Base-by-base conservation (phyloP, 2,797 vertebrate genomes). In the Acridotheres tristis region DNA sequence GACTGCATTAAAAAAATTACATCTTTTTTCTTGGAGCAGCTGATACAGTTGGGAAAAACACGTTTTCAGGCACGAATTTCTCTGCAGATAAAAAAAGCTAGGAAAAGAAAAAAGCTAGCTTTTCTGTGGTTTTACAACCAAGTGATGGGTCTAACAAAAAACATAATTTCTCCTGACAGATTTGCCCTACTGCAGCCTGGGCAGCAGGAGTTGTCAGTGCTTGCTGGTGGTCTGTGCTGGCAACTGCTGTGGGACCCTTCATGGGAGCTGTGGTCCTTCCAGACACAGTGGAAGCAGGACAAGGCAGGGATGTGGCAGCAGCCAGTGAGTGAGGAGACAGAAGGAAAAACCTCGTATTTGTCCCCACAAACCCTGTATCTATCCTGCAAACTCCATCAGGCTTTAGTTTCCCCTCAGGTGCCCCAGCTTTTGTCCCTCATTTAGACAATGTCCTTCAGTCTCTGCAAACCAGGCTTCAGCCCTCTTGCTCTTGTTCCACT, bases 231-330 rank as follows among this genome's bases (percentile, higher is more conserved):
- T 40, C 26, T 30, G 8, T 67, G 57, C 30, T 11, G 1, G 32
- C 1, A 6, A 1, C 43, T 79, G 18, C 67, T 58, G 11, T 14
- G 32, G n/a, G 27, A 29, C 2, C 4, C 11, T 36, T n/a, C 12
- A 0, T 25, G 59, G 15, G 7, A 10, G 17, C 25, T n/a, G 34
- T 2, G 2, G 14, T n/a, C 9, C 11, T 38, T 9, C 11, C 1
- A 7, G 3, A 45, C 17, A 18, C 0, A 2, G 22, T 0, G 0
- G 43, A 75, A 93, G 6, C 0, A 1, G n/a, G 32, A 77, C 32
- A 65, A 34, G 25, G 36, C 69, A 84, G 42, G 21, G 14, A 48
- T 47, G 25, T 25, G 26, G 7, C 30, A 86, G 50, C 32, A 61
- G 53, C 11, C 45, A 43, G 15, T 42, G 26, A 63, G 5, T 5